These are phyloP conservation scores for Leptinotarsa texana DNA, from an alignment of 1,140 invertebrate genomes.

Conservation along the genomic window DNA sequence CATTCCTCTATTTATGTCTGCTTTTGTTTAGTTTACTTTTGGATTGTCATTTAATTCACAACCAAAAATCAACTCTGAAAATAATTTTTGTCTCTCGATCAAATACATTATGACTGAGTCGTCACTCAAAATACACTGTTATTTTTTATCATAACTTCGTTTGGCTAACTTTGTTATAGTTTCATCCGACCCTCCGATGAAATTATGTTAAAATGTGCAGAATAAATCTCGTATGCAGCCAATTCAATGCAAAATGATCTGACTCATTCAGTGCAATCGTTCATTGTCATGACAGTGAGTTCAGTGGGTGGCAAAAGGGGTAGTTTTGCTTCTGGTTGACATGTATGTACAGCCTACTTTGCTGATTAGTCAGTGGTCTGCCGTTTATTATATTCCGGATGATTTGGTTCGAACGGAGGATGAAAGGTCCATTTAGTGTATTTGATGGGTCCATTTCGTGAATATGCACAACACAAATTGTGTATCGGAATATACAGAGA, in stretches of 20 bases:
- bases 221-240: neutral
- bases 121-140: no score
- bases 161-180: no score
- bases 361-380: constrained; percentile 1
- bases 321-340: neutral
- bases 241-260: neutral
- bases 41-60: no score
- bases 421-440: neutral
- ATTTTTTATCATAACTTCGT: no score
- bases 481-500: no score
- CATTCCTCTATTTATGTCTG: no score
- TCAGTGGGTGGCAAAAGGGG: neutral
- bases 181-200: neutral
- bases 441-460: constrained; percentile 1
- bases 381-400: constrained; percentile 3
- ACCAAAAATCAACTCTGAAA: no score
- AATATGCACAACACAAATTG: constrained; percentile 4
- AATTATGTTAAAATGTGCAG: neutral
- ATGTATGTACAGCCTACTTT: constrained; percentile 8
- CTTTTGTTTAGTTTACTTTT: no score
- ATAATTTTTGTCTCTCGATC: no score
- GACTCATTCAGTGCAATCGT: neutral
- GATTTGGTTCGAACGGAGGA: neutral
- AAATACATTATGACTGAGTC: no score
- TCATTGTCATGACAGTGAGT: constrained; percentile 5